phyloP scores from a whole-genome alignment of 2,888 invertebrate species.

The Brachypterus glaber region DNA sequence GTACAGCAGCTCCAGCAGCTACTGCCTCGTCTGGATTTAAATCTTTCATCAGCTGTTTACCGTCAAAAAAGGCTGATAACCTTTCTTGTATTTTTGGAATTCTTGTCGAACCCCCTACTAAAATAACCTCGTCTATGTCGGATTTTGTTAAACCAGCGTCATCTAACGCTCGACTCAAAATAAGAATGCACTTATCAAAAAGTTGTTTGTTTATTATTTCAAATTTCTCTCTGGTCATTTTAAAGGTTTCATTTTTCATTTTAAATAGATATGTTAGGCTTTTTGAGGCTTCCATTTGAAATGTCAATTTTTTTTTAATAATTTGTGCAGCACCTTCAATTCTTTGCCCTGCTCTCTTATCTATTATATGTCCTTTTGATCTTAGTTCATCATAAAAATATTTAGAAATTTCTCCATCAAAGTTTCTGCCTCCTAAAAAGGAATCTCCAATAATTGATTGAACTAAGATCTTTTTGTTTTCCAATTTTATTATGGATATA shows the following conservation, averaged over 20 bases:
- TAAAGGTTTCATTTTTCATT: no score
- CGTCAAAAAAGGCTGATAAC: conserved; percentile 17
- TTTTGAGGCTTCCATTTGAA: no score
- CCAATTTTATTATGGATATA: conserved; percentile 21
- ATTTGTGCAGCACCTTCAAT: no score
- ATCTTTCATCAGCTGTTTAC: conserved; percentile 16
- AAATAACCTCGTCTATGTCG: conserved; percentile 20
- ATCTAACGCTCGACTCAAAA: conserved; percentile 16
- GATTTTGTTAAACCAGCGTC: conserved; percentile 13
- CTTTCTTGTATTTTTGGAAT: conserved; percentile 21
- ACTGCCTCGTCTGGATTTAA: conserved; percentile 26
- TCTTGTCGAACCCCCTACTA: conserved; percentile 24
- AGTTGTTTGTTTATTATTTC: conserved; percentile 16
- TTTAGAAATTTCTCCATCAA: no score
- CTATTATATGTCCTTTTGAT: no score
- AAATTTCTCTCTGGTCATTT: conserved; percentile 18
- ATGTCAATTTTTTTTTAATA: no score
- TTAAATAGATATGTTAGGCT: no score
- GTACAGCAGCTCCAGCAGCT: conserved; percentile 23
- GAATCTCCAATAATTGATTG: no score
- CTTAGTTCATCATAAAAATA: no score
- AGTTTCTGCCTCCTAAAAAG: no score
- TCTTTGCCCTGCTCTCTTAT: no score
- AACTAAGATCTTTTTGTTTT: conserved; percentile 15
- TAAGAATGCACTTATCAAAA: conserved; percentile 15